Conservation (phyloP, 2,888 invertebrate species). For the Mantis religiosa region DNA sequence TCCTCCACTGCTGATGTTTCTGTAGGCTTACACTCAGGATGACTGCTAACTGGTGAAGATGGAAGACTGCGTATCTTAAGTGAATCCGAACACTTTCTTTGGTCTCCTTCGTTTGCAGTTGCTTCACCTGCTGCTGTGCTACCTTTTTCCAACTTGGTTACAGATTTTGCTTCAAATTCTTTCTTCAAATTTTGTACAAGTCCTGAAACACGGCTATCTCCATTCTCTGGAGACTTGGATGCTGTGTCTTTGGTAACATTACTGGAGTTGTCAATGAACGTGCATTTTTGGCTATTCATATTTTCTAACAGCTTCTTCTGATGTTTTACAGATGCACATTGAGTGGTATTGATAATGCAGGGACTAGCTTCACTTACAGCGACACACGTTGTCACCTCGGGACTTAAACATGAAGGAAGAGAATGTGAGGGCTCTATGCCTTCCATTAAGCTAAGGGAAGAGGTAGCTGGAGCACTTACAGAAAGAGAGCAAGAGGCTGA, state of each 20-base stretch:
- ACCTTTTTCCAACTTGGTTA: slow-evolving; percentile 18
- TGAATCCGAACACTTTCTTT: slow-evolving; percentile 31
- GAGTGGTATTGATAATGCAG: slow-evolving; percentile 47
- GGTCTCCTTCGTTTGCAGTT: slow-evolving; percentile 7
- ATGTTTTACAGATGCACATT: slow-evolving; percentile 52
- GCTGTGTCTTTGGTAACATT: slow-evolving; percentile 32
- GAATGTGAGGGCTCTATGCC: slow-evolving; percentile 11
- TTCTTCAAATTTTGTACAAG: slow-evolving; percentile 82
- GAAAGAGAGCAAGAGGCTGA: slow-evolving; percentile 50
- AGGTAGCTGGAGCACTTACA: slow-evolving; percentile 60
- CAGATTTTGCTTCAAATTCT: slow-evolving; percentile 79
- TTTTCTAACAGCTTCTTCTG: slow-evolving; percentile 52
- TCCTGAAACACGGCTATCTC: slow-evolving; percentile 50
- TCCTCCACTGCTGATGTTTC: slow-evolving; percentile 51
- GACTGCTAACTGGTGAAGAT: slow-evolving; percentile 61
- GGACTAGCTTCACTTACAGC: slow-evolving; percentile 45
- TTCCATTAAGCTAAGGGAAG: slow-evolving; percentile 42
- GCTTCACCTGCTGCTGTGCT: slow-evolving; percentile 13
- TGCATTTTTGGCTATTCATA: slow-evolving; percentile 39
- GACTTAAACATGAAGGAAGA: slow-evolving; percentile 12
- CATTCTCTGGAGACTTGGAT: slow-evolving; percentile 19
- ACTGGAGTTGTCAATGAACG: slow-evolving; percentile 43
- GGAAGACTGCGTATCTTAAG: slow-evolving; percentile 54
- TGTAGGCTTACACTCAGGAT: slow-evolving; percentile 42
- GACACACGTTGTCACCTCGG: background rate